A percentile compares a stretch with the other conserved stretches of the same genome.
Conservation (phyloP, 2,797 vertebrate genomes). For the Oryzias sinensis region DNA sequence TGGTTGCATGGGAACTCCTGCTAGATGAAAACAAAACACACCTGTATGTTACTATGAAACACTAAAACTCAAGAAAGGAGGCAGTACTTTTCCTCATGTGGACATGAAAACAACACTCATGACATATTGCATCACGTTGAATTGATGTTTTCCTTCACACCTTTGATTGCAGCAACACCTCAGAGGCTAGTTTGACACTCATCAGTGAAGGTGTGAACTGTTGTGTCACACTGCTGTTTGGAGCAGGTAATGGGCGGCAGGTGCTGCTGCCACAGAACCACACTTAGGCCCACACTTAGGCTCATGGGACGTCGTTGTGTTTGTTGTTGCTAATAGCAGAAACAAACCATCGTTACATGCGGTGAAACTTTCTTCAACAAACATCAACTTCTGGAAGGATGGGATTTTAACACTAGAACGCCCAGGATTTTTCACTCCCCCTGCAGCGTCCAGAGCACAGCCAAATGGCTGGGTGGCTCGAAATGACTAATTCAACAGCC, state of each 20-base stretch:
- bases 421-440: too few species aligned
- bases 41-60: too few species aligned
- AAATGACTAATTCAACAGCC: too few species aligned
- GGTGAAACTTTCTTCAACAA: neutral
- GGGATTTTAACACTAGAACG: too few species aligned
- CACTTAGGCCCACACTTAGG: neutral
- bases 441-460: too few species aligned
- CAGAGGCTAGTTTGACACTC: neutral
- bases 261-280: neutral
- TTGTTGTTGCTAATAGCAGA: neutral
- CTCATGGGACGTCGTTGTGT: neutral
- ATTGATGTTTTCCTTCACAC: conserved; percentile 30
- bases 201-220: conserved; percentile 15
- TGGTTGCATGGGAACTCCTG: too few species aligned
- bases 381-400: neutral
- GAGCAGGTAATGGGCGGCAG: conserved; percentile 4
- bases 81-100: neutral
- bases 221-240: neutral
- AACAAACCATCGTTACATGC: neutral
- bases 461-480: too few species aligned
- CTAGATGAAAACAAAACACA: too few species aligned
- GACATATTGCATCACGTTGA: conserved; percentile 1
- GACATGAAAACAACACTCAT: neutral
- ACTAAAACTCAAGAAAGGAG: too few species aligned
- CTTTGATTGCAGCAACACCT: conserved; percentile 27